Conservation (phyloP, 2,888 invertebrate genomes). For the Ophion costatus region DNA sequence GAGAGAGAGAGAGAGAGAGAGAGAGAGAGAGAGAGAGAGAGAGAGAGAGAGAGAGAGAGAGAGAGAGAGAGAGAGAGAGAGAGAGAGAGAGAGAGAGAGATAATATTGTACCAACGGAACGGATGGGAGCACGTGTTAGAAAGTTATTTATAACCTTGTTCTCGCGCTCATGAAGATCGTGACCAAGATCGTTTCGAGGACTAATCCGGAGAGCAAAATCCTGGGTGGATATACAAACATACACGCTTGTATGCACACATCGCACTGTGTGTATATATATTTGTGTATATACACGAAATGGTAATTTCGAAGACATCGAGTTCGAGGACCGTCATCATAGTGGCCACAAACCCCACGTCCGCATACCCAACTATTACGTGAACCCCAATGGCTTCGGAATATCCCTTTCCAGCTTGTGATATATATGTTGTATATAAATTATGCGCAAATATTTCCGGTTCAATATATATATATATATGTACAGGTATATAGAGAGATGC, state of each 20-base stretch:
- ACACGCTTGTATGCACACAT: not conserved
- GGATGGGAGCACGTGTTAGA: conserved; percentile 46
- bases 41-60: too few relatives aligned
- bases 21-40: too few relatives aligned
- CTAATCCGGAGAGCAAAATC: conserved; percentile 34
- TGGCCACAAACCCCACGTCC: not conserved
- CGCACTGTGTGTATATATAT: not conserved
- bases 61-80: not conserved
- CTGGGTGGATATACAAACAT: conserved; percentile 5
- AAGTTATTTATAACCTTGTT: conserved; percentile 57
- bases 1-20: conserved; percentile 22
- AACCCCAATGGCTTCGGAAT: not conserved
- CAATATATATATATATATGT: not conserved
- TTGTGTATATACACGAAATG: not conserved
- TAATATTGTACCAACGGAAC: conserved; percentile 34
- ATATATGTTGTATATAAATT: not conserved
- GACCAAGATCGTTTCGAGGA: conserved; percentile 40
- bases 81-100: conserved; percentile 14
- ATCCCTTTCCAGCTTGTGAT: not conserved
- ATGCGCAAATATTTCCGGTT: not conserved
- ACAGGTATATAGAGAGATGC: not conserved
- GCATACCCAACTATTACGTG: not conserved
- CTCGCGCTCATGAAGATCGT: conserved; percentile 21
- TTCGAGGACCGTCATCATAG: not conserved
- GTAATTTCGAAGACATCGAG: not conserved